phyloP scores from a whole-genome alignment of 2,797 vertebrate genomes.

The Enteromius mattozi region DNA sequence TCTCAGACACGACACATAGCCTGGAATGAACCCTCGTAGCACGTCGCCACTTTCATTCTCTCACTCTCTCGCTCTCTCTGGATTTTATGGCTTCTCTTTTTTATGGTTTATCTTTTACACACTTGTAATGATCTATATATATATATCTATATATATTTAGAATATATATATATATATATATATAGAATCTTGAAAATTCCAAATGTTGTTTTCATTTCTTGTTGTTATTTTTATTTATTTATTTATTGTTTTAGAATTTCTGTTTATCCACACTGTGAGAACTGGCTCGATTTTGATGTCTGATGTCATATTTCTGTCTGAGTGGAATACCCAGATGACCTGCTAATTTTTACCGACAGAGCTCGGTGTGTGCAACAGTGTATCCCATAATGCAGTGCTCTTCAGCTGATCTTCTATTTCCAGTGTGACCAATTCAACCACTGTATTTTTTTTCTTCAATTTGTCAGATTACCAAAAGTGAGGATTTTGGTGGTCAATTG shows the following conservation, averaged over 20 bases:
- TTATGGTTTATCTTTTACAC: neutral
- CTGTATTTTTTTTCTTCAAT: neutral
- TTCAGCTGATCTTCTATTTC: neutral
- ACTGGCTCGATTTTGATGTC: too few species aligned
- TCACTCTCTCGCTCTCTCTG: constrained; percentile 15
- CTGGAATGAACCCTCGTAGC: constrained; percentile 72
- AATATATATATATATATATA: neutral
- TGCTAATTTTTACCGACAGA: neutral
- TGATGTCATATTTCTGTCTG: neutral
- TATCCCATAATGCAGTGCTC: neutral
- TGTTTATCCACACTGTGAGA: neutral
- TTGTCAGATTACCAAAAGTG: neutral
- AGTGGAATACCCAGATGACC: neutral
- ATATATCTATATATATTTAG: neutral
- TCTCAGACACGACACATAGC: constrained; percentile 69
- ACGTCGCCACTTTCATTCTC: constrained; percentile 27
- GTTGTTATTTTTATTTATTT: neutral
- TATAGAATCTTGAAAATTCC: too few species aligned
- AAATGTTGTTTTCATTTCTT: neutral
- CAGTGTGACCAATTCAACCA: neutral
- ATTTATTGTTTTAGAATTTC: neutral
- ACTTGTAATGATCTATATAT: neutral
- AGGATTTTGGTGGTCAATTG: neutral
- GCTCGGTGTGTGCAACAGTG: neutral
- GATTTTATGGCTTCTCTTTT: neutral